Evolutionary conservation across 2,113 vertebrate genomes (phyloP).

Genomic region (Coturnix japonica): DNA sequence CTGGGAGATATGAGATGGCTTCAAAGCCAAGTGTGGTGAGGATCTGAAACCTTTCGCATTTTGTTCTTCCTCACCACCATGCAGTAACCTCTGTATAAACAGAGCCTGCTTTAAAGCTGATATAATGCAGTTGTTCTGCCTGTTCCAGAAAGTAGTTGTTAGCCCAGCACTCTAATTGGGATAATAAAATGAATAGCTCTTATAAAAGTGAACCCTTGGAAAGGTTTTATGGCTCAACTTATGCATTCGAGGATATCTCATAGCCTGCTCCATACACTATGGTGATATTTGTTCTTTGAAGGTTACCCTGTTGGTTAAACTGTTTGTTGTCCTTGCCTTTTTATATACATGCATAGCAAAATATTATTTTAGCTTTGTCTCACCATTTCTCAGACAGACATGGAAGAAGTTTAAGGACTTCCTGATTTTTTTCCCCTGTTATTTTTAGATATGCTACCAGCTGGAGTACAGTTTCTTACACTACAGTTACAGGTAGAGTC

Average conservation of each 20-base stretch:
- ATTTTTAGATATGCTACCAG: background rate
- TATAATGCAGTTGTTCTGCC: rapidly evolving
- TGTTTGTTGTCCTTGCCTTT: background rate
- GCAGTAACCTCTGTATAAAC: background rate
- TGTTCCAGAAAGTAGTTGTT: background rate
- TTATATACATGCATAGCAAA: background rate
- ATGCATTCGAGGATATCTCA: background rate
- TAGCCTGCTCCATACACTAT: background rate
- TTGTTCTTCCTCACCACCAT: background rate
- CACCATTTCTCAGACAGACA: background rate
- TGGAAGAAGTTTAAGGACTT: background rate
- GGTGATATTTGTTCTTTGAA: background rate
- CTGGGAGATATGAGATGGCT: background rate
- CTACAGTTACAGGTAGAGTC: background rate
- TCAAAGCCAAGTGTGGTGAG: background rate
- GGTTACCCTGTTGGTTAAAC: background rate
- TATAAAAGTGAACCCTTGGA: background rate
- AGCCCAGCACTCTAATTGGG: background rate
- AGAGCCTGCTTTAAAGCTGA: background rate
- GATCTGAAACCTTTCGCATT: background rate
- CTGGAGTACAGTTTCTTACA: background rate
- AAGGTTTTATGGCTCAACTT: background rate
- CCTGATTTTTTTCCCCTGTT: background rate
- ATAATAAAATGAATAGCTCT: background rate
- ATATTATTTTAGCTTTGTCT: background rate